Evolutionary conservation across 2,797 vertebrate species (phyloP), one percentile per base, ranked within the genome.

Genomic region (Etheostoma nigrum): DNA sequence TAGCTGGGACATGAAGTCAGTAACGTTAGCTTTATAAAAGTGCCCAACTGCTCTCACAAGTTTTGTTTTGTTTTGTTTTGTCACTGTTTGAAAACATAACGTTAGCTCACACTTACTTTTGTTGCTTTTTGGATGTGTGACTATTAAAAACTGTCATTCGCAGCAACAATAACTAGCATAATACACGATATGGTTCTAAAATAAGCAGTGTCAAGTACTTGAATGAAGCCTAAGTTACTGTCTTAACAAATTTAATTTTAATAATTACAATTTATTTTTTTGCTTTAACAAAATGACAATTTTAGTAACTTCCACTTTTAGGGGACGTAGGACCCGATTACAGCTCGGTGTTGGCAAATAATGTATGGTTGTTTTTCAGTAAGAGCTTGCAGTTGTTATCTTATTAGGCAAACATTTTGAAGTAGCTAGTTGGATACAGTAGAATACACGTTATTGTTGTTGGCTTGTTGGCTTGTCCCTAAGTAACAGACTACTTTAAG

Each of bases 41-140:
- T 59, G 2, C 55, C 40, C 8, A 64, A 74, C 67, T 76, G 63
- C 53, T 68, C 5, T 52, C 52, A 25, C 12, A 90, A 86, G 81
- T 30, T 27, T 27, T 25, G 25, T 25, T 25, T 27, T 25, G 25
- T 25, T 25, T 23, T 23, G 21, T 90, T 89, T 71, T n/a, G 51
- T 23, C 14, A 16, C 23, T 14, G 53, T 55, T 54, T 6, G 2
- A 18, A 55, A 21, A 4, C 16, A 8, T 5, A 25, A 44, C 36
- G 36, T 40, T 9, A 49, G 4, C 14, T 27, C 15, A n/a, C 4
- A 2, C 1, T 30, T 27, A n/a, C 18, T 45, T n/a, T 18, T 25
- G 11, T 30, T 59, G 21, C 3, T 54, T 61, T 60, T 3, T 68
- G 9, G 12, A 2, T 52, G n/a, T 48, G 47, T 49, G 13, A 16